These are phyloP conservation scores for Zaprionus camerounensis DNA, from an alignment of 1,140 invertebrate genomes.

Conservation along the genomic window DNA sequence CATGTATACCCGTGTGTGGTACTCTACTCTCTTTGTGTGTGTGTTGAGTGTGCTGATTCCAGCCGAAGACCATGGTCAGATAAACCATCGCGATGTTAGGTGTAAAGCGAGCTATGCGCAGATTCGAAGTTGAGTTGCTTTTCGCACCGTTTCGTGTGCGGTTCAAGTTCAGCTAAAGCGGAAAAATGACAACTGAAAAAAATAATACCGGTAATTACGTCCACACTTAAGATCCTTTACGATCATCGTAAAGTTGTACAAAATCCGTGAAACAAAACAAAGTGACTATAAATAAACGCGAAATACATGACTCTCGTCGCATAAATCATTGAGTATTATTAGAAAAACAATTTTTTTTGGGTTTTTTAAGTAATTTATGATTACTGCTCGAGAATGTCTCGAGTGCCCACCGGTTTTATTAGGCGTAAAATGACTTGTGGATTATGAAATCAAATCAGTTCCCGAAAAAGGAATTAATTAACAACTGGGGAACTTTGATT, in stretches of 20 bases:
- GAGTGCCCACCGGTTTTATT: not conserved
- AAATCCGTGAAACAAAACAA: not conserved
- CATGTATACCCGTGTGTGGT: not conserved
- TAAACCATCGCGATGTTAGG: constrained; percentile 50
- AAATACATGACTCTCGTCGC: not conserved
- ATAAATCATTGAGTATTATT: constrained; percentile 4
- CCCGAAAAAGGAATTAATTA: constrained; percentile 3
- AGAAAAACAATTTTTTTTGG: not conserved
- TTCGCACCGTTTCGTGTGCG: constrained; percentile 27
- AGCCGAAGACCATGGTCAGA: constrained; percentile 28
- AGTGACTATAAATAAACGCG: not conserved
- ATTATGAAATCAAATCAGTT: constrained; percentile 2
- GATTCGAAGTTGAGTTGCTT: constrained; percentile 39
- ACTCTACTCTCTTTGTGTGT: not conserved
- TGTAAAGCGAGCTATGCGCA: constrained; percentile 46
- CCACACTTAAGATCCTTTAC: not conserved
- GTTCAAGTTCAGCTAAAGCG: constrained; percentile 19
- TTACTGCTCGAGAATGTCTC: not conserved
- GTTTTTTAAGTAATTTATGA: not conserved
- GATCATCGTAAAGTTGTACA: not conserved
- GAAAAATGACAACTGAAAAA: constrained; percentile 46
- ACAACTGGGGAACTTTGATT: not conserved
- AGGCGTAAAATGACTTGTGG: not conserved
- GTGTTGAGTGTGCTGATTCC: constrained; percentile 57
- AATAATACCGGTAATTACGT: constrained; percentile 50